phyloP scores from a whole-genome alignment of 2,797 vertebrate genomes.

The Aeoliscus strigatus region DNA sequence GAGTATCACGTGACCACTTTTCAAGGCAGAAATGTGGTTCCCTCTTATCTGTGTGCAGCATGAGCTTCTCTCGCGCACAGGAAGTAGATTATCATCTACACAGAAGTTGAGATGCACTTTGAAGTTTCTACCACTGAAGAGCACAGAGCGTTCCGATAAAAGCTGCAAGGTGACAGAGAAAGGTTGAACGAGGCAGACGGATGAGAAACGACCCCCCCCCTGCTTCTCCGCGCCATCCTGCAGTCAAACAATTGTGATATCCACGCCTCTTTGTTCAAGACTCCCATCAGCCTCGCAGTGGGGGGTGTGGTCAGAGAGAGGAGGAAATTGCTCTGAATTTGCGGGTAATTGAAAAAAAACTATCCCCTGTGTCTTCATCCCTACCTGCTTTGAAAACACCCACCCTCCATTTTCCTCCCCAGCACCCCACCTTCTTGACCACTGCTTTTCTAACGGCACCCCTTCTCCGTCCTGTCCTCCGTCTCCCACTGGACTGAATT shows the following conservation, averaged over 20 bases:
- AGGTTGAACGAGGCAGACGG: conserved; percentile 58
- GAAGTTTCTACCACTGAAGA: conserved; percentile 40
- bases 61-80: conserved; percentile 36
- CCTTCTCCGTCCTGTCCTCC: conserved; percentile 49
- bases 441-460: conserved; percentile 60
- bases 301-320: conserved; percentile 68
- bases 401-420: conserved; percentile 43
- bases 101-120: conserved; percentile 57
- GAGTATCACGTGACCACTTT: too few species aligned
- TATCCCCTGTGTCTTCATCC: conserved; percentile 54
- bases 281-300: conserved; percentile 74
- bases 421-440: conserved; percentile 53
- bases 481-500: conserved; percentile 71
- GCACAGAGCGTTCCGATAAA: conserved; percentile 24
- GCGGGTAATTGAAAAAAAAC: conserved; percentile 77
- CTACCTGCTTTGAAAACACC: conserved; percentile 53
- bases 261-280: conserved; percentile 63
- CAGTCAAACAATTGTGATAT: conserved; percentile 65
- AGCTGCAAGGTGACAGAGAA: conserved; percentile 68
- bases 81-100: conserved; percentile 57
- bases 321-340: conserved; percentile 78
- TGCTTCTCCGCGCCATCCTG: conserved; percentile 50
- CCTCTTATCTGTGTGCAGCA: conserved; percentile 39
- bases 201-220: conserved; percentile 53
- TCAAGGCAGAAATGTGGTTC: too few species aligned